Conservation (phyloP, 2,888 invertebrate genomes). For the Antheraea yamamai region DNA sequence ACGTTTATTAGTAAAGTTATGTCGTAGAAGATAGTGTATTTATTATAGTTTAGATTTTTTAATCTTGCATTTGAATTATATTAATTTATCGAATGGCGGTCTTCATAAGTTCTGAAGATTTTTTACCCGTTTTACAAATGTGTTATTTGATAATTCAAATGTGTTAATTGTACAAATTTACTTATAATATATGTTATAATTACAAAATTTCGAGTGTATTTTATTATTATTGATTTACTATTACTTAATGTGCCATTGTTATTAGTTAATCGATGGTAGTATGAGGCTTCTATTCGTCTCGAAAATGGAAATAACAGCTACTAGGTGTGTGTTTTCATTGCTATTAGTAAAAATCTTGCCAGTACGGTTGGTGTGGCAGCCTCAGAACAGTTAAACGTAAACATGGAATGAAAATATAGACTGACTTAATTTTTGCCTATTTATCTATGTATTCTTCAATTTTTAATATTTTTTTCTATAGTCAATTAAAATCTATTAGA, state of each 20-base stretch:
- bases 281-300: slow-evolving; percentile 21
- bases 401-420: slow-evolving; percentile 42
- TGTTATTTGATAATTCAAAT: background rate
- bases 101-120: background rate
- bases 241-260: slow-evolving; percentile 11
- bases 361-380: background rate
- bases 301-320: background rate
- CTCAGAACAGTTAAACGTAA: slow-evolving; percentile 20
- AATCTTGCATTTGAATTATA: slow-evolving; percentile 16
- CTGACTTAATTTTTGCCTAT: slow-evolving; percentile 51
- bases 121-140: background rate
- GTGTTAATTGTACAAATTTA: background rate
- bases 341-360: slow-evolving; percentile 11
- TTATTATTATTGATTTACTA: background rate
- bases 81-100: background rate
- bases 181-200: slow-evolving; percentile 4
- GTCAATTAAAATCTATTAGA: slow-evolving; percentile 31
- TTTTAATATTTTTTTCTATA: slow-evolving; percentile 29
- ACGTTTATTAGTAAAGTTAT: slow-evolving; percentile 9
- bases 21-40: slow-evolving; percentile 18
- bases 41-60: slow-evolving; percentile 28
- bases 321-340: background rate
- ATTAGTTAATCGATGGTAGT: background rate
- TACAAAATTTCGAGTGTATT: background rate
- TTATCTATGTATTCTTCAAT: slow-evolving; percentile 25